Base-by-base conservation (phyloP, 2,797 vertebrate species). In the Rousettus madagascariensis region DNA sequence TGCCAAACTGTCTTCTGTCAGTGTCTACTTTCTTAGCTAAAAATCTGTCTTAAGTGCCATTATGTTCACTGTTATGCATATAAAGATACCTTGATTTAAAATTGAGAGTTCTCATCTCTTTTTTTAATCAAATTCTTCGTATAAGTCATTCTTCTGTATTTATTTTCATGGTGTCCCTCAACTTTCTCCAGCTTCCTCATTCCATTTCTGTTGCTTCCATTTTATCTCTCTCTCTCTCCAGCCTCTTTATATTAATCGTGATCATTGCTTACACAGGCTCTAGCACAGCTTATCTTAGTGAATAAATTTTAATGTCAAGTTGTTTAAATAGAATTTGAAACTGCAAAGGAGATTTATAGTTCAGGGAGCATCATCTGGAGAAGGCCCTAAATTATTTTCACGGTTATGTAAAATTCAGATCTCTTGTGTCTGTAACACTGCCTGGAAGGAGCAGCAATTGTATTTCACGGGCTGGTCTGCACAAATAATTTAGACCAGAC, bases 331-430 rank as follows among this genome's bases (percentile, higher is more conserved):
- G 88, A 97, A 97, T 86, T 97, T 92, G 94, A 95, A 97, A 97
- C 91, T 77, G 63, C 95, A 97, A 63, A 55, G 36, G 84, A 97
- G 94, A 98, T 98, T 98, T 97, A 98, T 79, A 94, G 69, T 80
- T 90, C 41, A 94, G 51, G 59, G 94, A 97, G 28, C 55, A 86
- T 98, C 69, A 86, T 89, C 85, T 94, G 92, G 93, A 97, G 66
- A 95, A 97, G 57, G 80, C 0, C n/a, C 74, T 97, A 91, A 98
- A 97, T 98, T 98, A 97, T 97, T 96, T 97, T 97, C 96, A 83
- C 75, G 95, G 95, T 97, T 97, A 97, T 1, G 30, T 94, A 97
- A 98, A 98, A 98, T 97, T 98, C 93, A 97, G 95, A 55, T 97
- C 91, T 97, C 82, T 63, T 4, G 0, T 90, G 88, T 87, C 84